A percentile compares a stretch with the other conserved stretches of the same genome.
Evolutionary conservation across 2,113 vertebrate species (phyloP).

Genomic region (Zosterops japonicus): DNA sequence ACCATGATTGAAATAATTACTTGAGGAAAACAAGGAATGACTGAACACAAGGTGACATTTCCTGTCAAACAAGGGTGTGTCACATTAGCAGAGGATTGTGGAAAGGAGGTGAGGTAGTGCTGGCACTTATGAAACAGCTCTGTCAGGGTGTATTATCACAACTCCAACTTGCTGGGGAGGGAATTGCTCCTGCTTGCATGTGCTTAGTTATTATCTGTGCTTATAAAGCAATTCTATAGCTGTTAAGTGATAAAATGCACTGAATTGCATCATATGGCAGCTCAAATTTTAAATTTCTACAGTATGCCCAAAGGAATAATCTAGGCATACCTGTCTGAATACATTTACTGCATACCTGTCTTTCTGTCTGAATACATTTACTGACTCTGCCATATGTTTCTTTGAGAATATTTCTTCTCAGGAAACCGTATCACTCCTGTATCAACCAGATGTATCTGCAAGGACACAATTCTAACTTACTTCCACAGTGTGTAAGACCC

Average conservation of each 20-base stretch:
- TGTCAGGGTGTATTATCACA: slow-evolving; percentile 6
- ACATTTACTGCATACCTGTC: not conserved
- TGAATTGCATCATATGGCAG: not conserved
- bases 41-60: not conserved
- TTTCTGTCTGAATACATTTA: not conserved
- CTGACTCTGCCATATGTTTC: not conserved
- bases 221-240: slow-evolving; percentile 20
- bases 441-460: not conserved
- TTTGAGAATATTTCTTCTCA: not conserved
- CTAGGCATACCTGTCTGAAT: not conserved
- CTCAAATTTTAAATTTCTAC: not conserved
- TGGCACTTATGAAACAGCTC: not conserved
- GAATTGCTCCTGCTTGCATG: slow-evolving; percentile 5
- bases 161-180: not conserved
- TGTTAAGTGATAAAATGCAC: slow-evolving; percentile 19
- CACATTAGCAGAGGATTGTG: not conserved
- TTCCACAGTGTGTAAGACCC: not conserved
- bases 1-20: not conserved
- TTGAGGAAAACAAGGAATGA: not conserved
- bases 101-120: not conserved
- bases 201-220: slow-evolving; percentile 7
- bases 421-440: not conserved
- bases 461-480: not conserved
- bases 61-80: slow-evolving; percentile 44
- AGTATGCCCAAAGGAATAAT: not conserved